Conservation (phyloP, 1,140 invertebrate species). For the Drosophila paulistorum region DNA sequence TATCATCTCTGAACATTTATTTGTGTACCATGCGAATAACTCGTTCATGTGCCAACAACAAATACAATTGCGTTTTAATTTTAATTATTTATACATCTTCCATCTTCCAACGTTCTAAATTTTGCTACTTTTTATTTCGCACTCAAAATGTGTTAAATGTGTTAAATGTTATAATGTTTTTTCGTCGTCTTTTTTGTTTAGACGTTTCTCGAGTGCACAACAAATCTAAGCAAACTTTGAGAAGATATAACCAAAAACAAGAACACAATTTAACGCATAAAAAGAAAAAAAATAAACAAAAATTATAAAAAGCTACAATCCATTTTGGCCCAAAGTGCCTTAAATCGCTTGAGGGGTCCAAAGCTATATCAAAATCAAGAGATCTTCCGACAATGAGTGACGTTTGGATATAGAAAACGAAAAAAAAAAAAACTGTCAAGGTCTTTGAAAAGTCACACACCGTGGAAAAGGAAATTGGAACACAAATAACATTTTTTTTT, state of each 20-base stretch:
- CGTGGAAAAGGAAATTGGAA: slow-evolving; percentile 47
- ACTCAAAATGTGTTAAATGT: slow-evolving; percentile 57
- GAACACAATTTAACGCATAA: slow-evolving; percentile 33
- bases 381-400: slow-evolving; percentile 23
- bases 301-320: slow-evolving; percentile 27
- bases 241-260: background rate
- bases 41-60: slow-evolving; percentile 24
- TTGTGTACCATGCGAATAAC: background rate
- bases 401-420: background rate
- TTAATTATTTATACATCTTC: slow-evolving; percentile 54
- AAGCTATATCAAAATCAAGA: slow-evolving; percentile 14
- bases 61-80: slow-evolving; percentile 76
- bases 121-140: slow-evolving; percentile 38
- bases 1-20: slow-evolving; percentile 5
- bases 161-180: slow-evolving; percentile 24
- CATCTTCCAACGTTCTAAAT: slow-evolving; percentile 43
- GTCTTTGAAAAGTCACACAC: slow-evolving; percentile 69
- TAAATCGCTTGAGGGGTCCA: slow-evolving; percentile 12
- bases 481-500: slow-evolving; percentile 4
- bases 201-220: slow-evolving; percentile 27
- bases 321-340: slow-evolving; percentile 22
- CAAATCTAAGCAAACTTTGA: slow-evolving; percentile 28
- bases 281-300: slow-evolving; percentile 43
- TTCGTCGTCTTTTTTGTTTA: slow-evolving; percentile 41
- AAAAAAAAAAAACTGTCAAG: slow-evolving; percentile 55